phyloP scores from a whole-genome alignment of 2,113 vertebrate genomes.

The Urocitellus parryii region DNA sequence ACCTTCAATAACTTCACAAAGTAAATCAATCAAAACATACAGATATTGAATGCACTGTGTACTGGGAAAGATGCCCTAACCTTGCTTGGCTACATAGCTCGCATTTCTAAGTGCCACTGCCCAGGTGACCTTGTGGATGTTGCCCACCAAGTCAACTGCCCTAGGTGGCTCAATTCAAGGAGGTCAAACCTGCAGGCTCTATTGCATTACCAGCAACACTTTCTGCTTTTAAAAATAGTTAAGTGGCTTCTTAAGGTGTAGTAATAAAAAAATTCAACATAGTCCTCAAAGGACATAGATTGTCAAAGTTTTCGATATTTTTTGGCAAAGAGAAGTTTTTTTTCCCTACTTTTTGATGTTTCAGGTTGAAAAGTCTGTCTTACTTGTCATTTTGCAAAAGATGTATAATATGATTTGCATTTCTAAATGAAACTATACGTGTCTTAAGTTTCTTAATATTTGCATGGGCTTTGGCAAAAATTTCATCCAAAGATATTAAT shows the following conservation, averaged over 20 bases:
- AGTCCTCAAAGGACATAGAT: background rate
- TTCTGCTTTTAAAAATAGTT: background rate
- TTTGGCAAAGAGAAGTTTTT: background rate
- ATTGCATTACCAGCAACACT: background rate
- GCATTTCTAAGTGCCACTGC: constrained; percentile 60
- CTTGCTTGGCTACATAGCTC: constrained; percentile 61
- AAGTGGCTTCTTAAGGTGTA: background rate
- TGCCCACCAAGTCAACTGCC: background rate
- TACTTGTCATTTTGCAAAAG: background rate
- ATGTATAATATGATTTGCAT: background rate
- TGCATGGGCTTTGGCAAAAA: background rate
- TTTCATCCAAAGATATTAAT: background rate
- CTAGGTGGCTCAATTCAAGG: constrained; percentile 3
- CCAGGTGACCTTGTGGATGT: constrained; percentile 66
- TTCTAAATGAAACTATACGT: constrained; percentile 22
- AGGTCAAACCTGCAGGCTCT: constrained; percentile 40
- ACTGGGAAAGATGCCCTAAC: background rate
- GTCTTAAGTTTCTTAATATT: background rate
- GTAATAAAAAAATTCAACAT: background rate
- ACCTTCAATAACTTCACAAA: background rate
- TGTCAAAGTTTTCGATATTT: background rate
- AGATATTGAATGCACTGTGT: background rate
- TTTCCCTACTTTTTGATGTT: background rate
- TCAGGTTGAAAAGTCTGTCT: background rate
- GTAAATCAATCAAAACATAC: background rate